Conservation (phyloP, 2,797 vertebrate species). For the Anomalospiza imberbis region DNA sequence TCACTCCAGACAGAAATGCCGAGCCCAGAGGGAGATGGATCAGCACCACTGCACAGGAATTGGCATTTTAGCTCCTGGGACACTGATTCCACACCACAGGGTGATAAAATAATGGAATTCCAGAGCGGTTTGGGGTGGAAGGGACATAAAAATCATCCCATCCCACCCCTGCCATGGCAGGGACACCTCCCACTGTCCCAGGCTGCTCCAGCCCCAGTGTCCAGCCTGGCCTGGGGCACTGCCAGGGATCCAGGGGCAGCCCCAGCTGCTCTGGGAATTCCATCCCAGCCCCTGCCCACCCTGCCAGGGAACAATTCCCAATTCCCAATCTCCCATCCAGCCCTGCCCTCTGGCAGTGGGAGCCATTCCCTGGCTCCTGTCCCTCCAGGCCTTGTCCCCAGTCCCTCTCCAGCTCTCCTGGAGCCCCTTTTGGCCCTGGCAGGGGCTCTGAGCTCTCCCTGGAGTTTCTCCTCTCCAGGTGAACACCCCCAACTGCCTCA, state of each 20-base stretch:
- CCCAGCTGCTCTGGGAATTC: background rate
- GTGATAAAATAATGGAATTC: background rate
- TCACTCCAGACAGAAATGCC: accelerated
- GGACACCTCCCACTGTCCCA: background rate
- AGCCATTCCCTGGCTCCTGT: background rate
- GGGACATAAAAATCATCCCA: accelerated
- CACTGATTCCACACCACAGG: accelerated
- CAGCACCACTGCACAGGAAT: background rate
- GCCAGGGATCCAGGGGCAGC: background rate
- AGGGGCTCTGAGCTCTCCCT: background rate
- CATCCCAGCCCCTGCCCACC: background rate
- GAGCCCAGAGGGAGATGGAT: background rate
- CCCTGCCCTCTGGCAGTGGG: too few relatives aligned
- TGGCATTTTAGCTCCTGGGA: background rate
- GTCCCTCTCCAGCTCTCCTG: background rate
- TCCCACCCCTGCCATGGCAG: background rate
- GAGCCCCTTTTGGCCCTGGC: background rate
- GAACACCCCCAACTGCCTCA: accelerated
- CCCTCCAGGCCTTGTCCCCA: background rate
- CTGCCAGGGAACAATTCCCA: background rate
- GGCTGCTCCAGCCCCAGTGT: background rate
- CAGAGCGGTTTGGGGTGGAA: background rate
- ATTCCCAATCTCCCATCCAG: background rate
- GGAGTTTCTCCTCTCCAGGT: background rate
- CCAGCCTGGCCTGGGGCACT: background rate